Base-by-base conservation (phyloP, 2,888 invertebrate species). In the Alloscopus bannaensis region DNA sequence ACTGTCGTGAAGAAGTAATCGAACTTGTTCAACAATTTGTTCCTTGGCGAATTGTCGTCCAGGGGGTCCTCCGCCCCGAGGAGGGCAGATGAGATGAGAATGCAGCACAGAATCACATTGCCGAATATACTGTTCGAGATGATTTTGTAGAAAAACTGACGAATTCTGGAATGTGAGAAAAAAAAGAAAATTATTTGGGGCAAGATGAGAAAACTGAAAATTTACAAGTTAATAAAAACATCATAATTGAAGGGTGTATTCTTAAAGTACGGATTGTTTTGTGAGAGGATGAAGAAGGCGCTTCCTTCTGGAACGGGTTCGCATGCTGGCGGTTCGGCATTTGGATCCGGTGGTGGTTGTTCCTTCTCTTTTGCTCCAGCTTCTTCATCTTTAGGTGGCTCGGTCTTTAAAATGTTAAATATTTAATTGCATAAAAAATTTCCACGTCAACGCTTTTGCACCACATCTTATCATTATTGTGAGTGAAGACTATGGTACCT, bases 1-100 rank as follows among this genome's bases (percentile, higher is more conserved):
- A 92, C 90, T 47, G 90, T 88, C 11, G 91, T 92, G 88, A 92
- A 92, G 87, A 92, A 90, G 87, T 90, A 90, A 87, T 91, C 91
- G 87, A 91, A 91, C 87, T 91, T 89, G 87, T 91, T 91, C 79
- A 92, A 87, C 83, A 91, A 89, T 90, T 91, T 66, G 64, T 85
- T 85, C 22, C 84, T 36, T 0, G 83, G 81, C 0, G 85, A 84
- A 42, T 84, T 73, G 40, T 80, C 81, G 28, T 82, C 70, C 2
- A 82, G 24, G 1, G 82, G 82, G 50, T 82, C 82, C 24, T 82
- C 82, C 0, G 82, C 82, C 0, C 70, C 82, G 24, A 80, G 62
- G 26, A 77, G 70, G 29, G 77, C 75, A 13, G 72, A 76, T 1
- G 79, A 84, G 42, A 81, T 64, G 13, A 78, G 65, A 75, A 81